A percentile compares a stretch with the other conserved stretches of the same genome.
Conservation (phyloP, 1,140 invertebrate species). For the Solenopsis fugax region DNA sequence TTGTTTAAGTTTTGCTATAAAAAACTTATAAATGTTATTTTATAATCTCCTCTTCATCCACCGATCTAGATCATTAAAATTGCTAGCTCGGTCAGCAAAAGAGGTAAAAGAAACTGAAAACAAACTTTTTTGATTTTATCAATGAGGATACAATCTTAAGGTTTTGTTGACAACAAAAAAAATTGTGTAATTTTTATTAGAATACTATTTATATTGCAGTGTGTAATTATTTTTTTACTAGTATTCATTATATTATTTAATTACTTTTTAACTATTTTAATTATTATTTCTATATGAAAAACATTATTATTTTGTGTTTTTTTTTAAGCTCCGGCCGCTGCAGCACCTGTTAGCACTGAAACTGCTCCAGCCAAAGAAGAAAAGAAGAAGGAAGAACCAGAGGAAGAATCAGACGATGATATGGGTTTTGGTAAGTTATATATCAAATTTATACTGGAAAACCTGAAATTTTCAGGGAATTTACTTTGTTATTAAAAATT, state of each 20-base stretch:
- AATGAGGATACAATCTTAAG: slow-evolving; percentile 56
- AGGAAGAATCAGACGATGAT: slow-evolving; percentile 96
- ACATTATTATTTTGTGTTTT: background rate
- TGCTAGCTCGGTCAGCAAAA: slow-evolving; percentile 80
- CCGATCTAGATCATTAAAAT: slow-evolving; percentile 69
- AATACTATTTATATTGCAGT: background rate
- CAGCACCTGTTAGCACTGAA: slow-evolving; percentile 90
- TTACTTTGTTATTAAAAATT: no score
- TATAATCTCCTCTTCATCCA: slow-evolving; percentile 82
- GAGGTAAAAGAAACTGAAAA: slow-evolving; percentile 80
- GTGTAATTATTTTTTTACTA: slow-evolving; percentile 7
- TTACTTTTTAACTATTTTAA: slow-evolving; percentile 9
- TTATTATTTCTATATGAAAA: background rate
- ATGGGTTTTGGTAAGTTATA: slow-evolving; percentile 95
- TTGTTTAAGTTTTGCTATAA: background rate
- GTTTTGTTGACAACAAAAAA: slow-evolving; percentile 73
- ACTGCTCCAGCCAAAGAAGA: slow-evolving; percentile 91
- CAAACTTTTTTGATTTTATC: slow-evolving; percentile 70
- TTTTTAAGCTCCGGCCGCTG: slow-evolving; percentile 87
- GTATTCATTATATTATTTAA: background rate
- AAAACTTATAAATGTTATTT: slow-evolving; percentile 32
- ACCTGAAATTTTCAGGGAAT: no score
- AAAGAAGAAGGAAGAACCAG: slow-evolving; percentile 94
- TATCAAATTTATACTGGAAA: slow-evolving; percentile 57
- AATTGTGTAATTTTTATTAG: slow-evolving; percentile 7